Percentiles rank a stretch among this genome's conserved stretches.
Conservation (phyloP, 2,113 vertebrate genomes). For the Saguinus midas region DNA sequence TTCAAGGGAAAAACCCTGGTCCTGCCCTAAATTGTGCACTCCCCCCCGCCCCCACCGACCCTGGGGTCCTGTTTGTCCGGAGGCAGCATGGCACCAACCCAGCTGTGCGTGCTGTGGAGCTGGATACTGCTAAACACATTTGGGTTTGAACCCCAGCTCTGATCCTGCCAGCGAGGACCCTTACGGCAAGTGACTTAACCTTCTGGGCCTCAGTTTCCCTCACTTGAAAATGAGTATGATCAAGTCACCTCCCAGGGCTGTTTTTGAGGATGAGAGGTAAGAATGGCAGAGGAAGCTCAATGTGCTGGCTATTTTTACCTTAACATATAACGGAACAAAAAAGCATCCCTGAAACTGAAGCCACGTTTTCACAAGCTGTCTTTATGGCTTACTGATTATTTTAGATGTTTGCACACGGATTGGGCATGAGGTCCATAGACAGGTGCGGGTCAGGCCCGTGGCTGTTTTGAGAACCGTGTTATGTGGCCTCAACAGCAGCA, state of each 20-base stretch:
- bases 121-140: rapidly evolving
- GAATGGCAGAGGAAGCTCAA: rapidly evolving
- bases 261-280: neutral
- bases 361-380: neutral
- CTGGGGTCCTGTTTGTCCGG: neutral
- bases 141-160: neutral
- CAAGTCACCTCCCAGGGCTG: rapidly evolving
- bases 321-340: rapidly evolving
- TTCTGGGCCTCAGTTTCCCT: neutral
- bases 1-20: slow-evolving; percentile 61
- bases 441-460: neutral
- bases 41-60: rapidly evolving
- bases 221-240: neutral
- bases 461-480: neutral
- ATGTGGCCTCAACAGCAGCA: rapidly evolving
- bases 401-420: too few relatives aligned
- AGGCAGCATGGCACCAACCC: neutral
- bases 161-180: neutral
- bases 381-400: rapidly evolving
- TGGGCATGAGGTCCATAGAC: rapidly evolving
- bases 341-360: rapidly evolving
- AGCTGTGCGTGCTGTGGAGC: rapidly evolving
- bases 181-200: rapidly evolving
- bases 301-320: neutral
- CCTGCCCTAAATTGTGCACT: neutral